Evolutionary conservation across 2,888 invertebrate species (phyloP).

Genomic region (Melieria omissa): DNA sequence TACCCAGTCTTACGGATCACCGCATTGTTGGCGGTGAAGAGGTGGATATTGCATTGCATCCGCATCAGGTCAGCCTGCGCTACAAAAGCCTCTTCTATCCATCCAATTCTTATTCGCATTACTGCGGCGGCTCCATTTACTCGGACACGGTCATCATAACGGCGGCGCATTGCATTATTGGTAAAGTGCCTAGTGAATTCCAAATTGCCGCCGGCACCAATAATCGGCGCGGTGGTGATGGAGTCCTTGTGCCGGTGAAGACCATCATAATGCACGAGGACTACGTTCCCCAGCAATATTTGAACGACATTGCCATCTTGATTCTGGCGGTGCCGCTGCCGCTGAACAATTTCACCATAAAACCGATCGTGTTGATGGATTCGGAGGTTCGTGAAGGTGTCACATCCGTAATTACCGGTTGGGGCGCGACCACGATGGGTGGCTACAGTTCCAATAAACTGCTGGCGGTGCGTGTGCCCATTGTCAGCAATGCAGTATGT

Average conservation of each 20-base stretch:
- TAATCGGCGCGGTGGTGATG: constrained; percentile 64
- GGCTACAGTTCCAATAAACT: constrained; percentile 50
- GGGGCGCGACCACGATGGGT: constrained; percentile 52
- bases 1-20: constrained; percentile 28
- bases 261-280: constrained; percentile 68
- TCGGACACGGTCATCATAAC: constrained; percentile 47
- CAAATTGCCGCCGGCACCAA: constrained; percentile 70
- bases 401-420: constrained; percentile 52
- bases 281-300: constrained; percentile 65
- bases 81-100: constrained; percentile 46
- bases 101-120: constrained; percentile 47
- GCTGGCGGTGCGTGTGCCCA: constrained; percentile 52
- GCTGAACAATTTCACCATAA: constrained; percentile 55
- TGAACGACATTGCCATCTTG: constrained; percentile 71
- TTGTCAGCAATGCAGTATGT: constrained; percentile 42
- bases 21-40: constrained; percentile 59
- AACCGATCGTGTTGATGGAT: constrained; percentile 50
- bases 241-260: constrained; percentile 68
- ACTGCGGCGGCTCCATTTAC: constrained; percentile 59
- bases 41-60: constrained; percentile 49
- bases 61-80: constrained; percentile 58
- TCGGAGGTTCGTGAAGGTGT: constrained; percentile 44
- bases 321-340: constrained; percentile 51
- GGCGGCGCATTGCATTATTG: constrained; percentile 60
- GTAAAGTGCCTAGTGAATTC: constrained; percentile 44